Base-by-base conservation (phyloP, 2,888 invertebrate genomes). In the Caenorhabditis panamensis region DNA sequence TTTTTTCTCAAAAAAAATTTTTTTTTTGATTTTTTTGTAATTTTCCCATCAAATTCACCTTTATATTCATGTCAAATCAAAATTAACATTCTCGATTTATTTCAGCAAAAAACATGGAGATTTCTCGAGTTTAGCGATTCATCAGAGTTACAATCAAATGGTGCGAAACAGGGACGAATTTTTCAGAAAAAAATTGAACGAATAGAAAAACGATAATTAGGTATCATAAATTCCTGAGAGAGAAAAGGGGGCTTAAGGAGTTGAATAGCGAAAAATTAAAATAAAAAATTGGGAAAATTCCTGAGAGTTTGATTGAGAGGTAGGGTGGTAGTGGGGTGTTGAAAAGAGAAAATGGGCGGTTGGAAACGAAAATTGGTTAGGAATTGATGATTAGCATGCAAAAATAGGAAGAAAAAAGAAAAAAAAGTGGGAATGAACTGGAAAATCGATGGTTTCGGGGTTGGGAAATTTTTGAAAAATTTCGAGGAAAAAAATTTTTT, bases 281-380 rank as follows among this genome's bases (percentile, higher is more conserved):
- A 61, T 58, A 49, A 26, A 47, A 20, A 66, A 26, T 47, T 49
- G 37, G 26, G 9, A 31, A 31, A 56, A 53, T 75, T 63, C 75
- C 75, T 75, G 75, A 75, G 75, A 53, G 66, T 75, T 26, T 53
- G 66, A 66, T 66, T 75, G 53, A n/a, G 73, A 66, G 61, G 75
- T 66, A 66, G 75, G 49, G 13, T 73, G 61, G 66, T 66, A 61
- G 66, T 61, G 51, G 41, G 41, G 41, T 6, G 11, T 44, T 31
- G 44, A 26, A 61, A 26, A 61, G 47, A 61, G 37, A 56, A 36
- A 31, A 8, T 31, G 31, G 56, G 31, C 28, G 31, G 8, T 11
- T 2, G 20, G 20, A 4, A 2, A 37, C 28, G 58, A 28, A 36
- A 36, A 36, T n/a, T n/a, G 31, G 58, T 9, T 11, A n/a, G 31